Evolutionary conservation across 2,888 invertebrate species (phyloP).

Genomic region (Steinernema carpocapsae): DNA sequence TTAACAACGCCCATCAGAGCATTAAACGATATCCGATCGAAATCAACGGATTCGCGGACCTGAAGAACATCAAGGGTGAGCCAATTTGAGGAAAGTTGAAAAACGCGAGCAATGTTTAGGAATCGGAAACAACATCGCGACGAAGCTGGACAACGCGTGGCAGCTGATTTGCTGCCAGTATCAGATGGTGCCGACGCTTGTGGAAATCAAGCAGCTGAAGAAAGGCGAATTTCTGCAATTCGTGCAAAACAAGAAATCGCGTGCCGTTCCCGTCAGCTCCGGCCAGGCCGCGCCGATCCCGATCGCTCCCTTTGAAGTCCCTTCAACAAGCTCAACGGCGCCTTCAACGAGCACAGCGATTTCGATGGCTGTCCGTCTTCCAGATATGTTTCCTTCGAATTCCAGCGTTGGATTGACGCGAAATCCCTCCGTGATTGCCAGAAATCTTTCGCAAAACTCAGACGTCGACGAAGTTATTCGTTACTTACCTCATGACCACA

Average conservation of each 20-base stretch:
- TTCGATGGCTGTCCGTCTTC: background rate
- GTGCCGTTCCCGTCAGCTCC: constrained; percentile 43
- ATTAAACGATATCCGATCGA: constrained; percentile 58
- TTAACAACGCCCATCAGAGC: constrained; percentile 58
- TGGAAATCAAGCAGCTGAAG: constrained; percentile 40
- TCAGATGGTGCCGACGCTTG: background rate
- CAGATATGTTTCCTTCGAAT: background rate
- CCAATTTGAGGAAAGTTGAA: background rate
- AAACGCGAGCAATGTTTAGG: constrained; percentile 49
- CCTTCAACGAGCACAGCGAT: background rate
- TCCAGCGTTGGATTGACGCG: background rate
- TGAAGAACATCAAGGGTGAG: constrained; percentile 59
- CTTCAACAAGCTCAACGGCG: background rate
- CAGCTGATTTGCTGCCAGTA: constrained; percentile 40
- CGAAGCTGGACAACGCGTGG: constrained; percentile 60
- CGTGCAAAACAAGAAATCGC: constrained; percentile 31
- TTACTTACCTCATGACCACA: constrained; percentile 30
- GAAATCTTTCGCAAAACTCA: background rate
- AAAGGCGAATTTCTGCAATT: constrained; percentile 45
- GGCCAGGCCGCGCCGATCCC: background rate
- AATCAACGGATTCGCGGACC: constrained; percentile 54
- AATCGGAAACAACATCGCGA: constrained; percentile 62
- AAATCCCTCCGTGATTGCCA: background rate
- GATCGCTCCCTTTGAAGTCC: background rate
- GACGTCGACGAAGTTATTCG: constrained; percentile 10